These are phyloP conservation scores for Dryadula phaetusa DNA, from an alignment of 2,888 invertebrate genomes.

Conservation along the genomic window DNA sequence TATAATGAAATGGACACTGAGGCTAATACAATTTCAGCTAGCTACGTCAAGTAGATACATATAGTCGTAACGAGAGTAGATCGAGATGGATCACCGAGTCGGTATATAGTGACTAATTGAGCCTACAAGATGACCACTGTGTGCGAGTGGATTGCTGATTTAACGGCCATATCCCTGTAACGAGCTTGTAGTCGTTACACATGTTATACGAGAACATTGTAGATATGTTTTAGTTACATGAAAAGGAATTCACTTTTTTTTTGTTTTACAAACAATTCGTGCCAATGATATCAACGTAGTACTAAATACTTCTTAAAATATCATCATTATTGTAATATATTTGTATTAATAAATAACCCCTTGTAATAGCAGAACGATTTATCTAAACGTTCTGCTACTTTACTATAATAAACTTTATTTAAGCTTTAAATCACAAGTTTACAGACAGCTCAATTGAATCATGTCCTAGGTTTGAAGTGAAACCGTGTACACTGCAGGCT, in stretches of 20 bases:
- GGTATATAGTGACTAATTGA: constrained; percentile 24
- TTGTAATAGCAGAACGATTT: neutral
- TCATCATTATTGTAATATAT: neutral
- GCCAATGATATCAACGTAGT: too few relatives aligned
- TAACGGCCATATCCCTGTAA: constrained; percentile 14
- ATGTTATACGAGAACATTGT: neutral
- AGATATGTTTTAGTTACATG: neutral
- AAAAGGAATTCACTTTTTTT: neutral
- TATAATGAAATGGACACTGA: neutral
- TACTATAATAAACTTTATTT: constrained; percentile 27
- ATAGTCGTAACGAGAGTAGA: neutral
- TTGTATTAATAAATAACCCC: neutral
- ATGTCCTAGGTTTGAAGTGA: constrained; percentile 23
- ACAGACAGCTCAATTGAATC: constrained; percentile 18
- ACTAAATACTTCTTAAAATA: neutral
- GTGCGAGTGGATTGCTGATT: constrained; percentile 26
- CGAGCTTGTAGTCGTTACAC: constrained; percentile 20
- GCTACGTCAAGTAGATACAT: neutral
- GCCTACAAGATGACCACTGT: constrained; percentile 28
- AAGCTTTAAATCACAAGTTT: constrained; percentile 25
- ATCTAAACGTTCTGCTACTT: too few relatives aligned
- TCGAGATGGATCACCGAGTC: constrained; percentile 10
- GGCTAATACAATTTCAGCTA: neutral
- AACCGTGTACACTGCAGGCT: constrained; percentile 17
- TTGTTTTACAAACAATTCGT: too few relatives aligned